phyloP scores from a whole-genome alignment of 2,888 invertebrate species.

The Daptonema setosum region DNA sequence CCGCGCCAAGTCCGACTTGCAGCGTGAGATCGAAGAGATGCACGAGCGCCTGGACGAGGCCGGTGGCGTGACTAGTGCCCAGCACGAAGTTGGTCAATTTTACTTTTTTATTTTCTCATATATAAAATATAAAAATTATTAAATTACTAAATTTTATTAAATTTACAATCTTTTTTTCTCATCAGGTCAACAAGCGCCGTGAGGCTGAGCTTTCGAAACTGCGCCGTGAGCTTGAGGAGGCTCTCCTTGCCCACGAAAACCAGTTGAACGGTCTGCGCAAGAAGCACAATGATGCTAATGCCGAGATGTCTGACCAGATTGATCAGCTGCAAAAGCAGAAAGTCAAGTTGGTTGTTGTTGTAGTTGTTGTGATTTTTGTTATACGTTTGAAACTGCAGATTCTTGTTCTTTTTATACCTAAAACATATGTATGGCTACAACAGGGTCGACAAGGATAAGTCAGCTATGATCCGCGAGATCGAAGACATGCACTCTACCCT shows the following conservation, averaged over 20 bases:
- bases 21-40: slow-evolving; percentile 84
- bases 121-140: neutral
- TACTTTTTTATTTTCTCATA: neutral
- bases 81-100: slow-evolving; percentile 30
- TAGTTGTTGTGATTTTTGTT: too few species aligned
- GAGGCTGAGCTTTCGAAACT: slow-evolving; percentile 94
- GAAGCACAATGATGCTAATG: slow-evolving; percentile 97
- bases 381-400: too few species aligned
- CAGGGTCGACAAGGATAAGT: slow-evolving; percentile 90
- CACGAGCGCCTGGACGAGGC: slow-evolving; percentile 93
- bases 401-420: too few species aligned
- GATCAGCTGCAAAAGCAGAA: slow-evolving; percentile 98
- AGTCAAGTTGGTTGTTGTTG: slow-evolving; percentile 93
- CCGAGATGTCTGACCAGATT: slow-evolving; percentile 98
- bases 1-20: slow-evolving; percentile 86
- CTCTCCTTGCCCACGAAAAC: slow-evolving; percentile 91
- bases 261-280: slow-evolving; percentile 87
- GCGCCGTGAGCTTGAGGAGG: slow-evolving; percentile 87
- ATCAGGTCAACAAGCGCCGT: slow-evolving; percentile 89
- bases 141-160: neutral
- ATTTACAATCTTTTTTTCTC: neutral
- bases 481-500: slow-evolving; percentile 89
- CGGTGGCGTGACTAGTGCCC: slow-evolving; percentile 92
- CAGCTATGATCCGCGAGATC: slow-evolving; percentile 86
- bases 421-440: too few species aligned